Conservation (phyloP, 2,797 vertebrate species). For the Gallinago stenura region DNA sequence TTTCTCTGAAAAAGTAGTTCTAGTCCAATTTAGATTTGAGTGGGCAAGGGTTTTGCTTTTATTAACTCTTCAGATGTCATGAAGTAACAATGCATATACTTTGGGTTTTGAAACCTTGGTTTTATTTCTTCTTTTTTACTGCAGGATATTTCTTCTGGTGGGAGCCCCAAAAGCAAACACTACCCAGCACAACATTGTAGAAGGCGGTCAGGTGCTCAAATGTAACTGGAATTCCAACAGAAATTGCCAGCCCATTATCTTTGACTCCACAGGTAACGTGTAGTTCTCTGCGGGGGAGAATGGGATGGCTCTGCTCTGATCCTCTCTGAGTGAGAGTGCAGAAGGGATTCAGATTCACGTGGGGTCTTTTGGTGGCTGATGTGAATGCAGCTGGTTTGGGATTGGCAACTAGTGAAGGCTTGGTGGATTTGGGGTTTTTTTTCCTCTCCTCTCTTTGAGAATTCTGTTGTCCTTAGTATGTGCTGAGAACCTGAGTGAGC, state of each 20-base stretch:
- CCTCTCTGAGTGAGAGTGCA: not conserved
- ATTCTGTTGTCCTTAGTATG: not conserved
- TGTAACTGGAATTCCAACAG: slow-evolving; percentile 78
- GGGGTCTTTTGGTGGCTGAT: not conserved
- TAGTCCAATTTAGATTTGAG: not conserved
- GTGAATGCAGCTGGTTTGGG: accelerated
- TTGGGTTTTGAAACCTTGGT: not conserved
- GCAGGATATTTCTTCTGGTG: slow-evolving; percentile 79
- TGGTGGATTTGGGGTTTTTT: not conserved
- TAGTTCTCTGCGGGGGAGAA: accelerated
- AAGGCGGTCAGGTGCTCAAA: slow-evolving; percentile 84
- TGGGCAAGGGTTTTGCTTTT: not conserved
- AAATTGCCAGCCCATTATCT: slow-evolving; percentile 79
- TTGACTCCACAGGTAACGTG: slow-evolving; percentile 78
- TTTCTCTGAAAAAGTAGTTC: not conserved
- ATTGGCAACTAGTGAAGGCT: not conserved
- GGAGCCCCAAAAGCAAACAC: slow-evolving; percentile 86
- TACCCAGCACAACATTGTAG: slow-evolving; percentile 78
- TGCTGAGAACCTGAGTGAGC: not conserved
- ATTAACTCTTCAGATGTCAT: not conserved
- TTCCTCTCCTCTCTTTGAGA: not conserved
- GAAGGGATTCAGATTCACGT: not conserved
- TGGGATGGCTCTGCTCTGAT: not conserved
- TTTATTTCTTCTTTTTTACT: not conserved
- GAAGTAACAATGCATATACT: not conserved